A percentile compares a stretch with the other conserved stretches of the same genome.
Conservation (phyloP, 2,113 vertebrate genomes). For the Sterrhoptilus dennistouni region DNA sequence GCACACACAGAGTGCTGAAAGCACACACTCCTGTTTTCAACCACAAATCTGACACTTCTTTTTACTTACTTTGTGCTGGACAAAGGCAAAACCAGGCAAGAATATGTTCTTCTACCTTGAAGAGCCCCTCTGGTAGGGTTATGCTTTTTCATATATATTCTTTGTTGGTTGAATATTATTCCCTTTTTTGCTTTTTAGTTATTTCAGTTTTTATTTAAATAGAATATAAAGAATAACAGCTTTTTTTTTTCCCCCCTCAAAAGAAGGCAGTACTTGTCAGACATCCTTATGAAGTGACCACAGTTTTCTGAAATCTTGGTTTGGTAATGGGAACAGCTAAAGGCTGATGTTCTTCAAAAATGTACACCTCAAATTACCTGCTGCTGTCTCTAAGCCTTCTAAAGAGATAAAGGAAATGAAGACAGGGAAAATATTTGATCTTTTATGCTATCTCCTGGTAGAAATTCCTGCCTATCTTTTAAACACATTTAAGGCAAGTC, state of each 20-base stretch:
- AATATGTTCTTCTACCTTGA: background rate
- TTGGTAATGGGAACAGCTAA: background rate
- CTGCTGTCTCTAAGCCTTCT: conserved; percentile 13
- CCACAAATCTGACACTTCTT: background rate
- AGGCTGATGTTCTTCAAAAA: background rate
- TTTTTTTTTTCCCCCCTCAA: background rate
- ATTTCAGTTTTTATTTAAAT: background rate
- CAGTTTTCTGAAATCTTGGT: background rate
- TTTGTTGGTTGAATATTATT: background rate
- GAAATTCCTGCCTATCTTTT: conserved; percentile 45
- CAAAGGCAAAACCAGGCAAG: background rate
- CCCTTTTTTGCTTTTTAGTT: background rate
- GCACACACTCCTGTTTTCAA: background rate
- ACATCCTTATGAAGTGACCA: background rate
- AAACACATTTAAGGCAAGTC: conserved; percentile 31
- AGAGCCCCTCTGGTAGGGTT: background rate
- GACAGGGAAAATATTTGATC: conserved; percentile 31
- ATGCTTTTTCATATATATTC: background rate
- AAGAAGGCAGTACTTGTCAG: background rate
- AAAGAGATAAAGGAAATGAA: conserved; percentile 53
- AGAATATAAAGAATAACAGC: background rate
- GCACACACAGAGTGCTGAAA: background rate
- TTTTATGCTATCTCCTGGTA: conserved; percentile 14
- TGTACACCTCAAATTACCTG: background rate
- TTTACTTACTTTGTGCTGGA: background rate